These are phyloP conservation scores for Oxycera nigricornis DNA, from an alignment of 2,888 invertebrate genomes.

Conservation along the genomic window DNA sequence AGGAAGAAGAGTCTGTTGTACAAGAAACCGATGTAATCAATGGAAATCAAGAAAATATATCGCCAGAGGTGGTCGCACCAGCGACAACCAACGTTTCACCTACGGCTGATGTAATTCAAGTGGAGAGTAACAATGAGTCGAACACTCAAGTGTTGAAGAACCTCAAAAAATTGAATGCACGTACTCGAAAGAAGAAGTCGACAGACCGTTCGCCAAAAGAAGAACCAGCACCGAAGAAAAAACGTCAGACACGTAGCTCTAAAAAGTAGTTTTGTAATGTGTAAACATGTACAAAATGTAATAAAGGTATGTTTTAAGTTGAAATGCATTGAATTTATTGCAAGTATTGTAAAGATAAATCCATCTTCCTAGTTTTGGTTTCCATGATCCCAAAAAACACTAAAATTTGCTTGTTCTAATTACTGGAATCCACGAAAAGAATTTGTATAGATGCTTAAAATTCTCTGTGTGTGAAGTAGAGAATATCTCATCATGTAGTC, in stretches of 20 bases:
- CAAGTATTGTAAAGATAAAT: too few species aligned
- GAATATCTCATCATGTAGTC: too few species aligned
- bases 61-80: background rate
- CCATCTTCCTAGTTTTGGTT: too few species aligned
- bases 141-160: constrained; percentile 53
- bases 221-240: constrained; percentile 5
- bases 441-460: too few species aligned
- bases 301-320: too few species aligned
- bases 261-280: too few species aligned
- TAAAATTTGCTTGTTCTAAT: too few species aligned
- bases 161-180: constrained; percentile 53
- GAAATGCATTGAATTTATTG: too few species aligned
- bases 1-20: constrained; percentile 4
- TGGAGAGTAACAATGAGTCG: constrained; percentile 45
- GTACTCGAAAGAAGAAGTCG: constrained; percentile 51
- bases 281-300: too few species aligned
- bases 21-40: background rate
- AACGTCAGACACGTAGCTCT: background rate
- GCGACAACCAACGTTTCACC: background rate
- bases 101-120: constrained; percentile 7
- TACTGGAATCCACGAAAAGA: too few species aligned
- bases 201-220: background rate
- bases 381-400: too few species aligned
- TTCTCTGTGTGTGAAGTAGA: too few species aligned
- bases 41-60: background rate